phyloP scores from a whole-genome alignment of 2,888 invertebrate genomes.

The Melikaiella ostensackeni region DNA sequence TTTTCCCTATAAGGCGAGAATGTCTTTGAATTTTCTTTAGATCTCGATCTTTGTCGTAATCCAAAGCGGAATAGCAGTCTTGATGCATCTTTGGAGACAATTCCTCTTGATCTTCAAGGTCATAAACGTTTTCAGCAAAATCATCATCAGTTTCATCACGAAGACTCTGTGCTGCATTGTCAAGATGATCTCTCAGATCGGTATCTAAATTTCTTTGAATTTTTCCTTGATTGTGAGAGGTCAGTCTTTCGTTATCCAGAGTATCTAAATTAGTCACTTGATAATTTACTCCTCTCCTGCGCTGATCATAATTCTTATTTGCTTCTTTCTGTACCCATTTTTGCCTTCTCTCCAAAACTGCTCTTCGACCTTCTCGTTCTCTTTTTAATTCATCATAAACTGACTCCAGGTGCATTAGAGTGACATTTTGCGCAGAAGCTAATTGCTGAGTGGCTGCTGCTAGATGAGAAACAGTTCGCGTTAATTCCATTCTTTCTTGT shows the following conservation, averaged over 20 bases:
- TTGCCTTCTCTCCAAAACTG: slow-evolving; percentile 40
- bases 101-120: neutral
- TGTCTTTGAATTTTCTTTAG: neutral
- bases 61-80: neutral
- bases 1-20: neutral
- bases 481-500: slow-evolving; percentile 67
- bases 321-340: neutral
- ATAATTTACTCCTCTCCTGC: slow-evolving; percentile 33
- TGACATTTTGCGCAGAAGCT: slow-evolving; percentile 67
- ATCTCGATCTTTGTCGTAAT: neutral
- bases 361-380: slow-evolving; percentile 40
- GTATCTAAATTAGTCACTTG: slow-evolving; percentile 51
- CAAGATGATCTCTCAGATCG: slow-evolving; percentile 15
- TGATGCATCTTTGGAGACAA: neutral
- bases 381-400: slow-evolving; percentile 65
- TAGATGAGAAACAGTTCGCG: slow-evolving; percentile 70
- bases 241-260: slow-evolving; percentile 41
- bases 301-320: neutral
- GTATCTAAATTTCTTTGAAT: neutral
- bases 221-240: slow-evolving; percentile 1
- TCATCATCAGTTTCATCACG: neutral
- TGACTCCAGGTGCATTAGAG: slow-evolving; percentile 67
- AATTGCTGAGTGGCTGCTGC: slow-evolving; percentile 74
- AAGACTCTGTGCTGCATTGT: neutral
- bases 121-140: neutral